These are phyloP conservation scores for Kryphioiulus occultus DNA, from an alignment of 2,888 invertebrate species.

Conservation along the genomic window DNA sequence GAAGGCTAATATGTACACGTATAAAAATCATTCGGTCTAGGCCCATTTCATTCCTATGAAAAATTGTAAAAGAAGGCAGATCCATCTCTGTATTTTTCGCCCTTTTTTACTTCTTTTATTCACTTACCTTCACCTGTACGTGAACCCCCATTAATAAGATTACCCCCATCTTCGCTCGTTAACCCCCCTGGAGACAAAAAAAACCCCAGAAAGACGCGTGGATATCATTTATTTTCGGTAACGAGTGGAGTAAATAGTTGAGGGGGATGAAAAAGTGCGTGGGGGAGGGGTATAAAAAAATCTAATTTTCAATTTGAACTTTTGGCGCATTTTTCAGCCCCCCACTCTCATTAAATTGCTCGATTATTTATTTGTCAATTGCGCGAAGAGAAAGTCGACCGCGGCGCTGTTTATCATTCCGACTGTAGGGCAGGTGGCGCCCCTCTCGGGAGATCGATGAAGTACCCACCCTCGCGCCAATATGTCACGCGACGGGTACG, in stretches of 20 bases:
- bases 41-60: background rate
- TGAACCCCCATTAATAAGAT: conserved; percentile 5
- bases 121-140: background rate
- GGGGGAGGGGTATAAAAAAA: background rate
- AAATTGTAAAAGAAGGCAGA: background rate
- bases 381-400: background rate
- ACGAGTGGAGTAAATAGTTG: background rate
- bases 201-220: background rate
- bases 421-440: background rate
- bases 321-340: background rate
- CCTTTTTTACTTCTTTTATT: background rate
- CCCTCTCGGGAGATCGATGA: background rate
- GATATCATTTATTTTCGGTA: conserved; percentile 5
- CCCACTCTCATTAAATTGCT: background rate
- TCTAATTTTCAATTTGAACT: conserved; percentile 5
- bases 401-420: background rate
- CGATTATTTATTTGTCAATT: conserved; percentile 5
- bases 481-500: background rate
- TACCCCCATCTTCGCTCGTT: background rate
- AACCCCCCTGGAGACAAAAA: background rate
- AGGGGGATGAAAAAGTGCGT: background rate
- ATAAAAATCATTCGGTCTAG: background rate
- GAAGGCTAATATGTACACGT: background rate
- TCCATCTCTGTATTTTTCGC: background rate
- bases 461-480: background rate